These are phyloP conservation scores for Triplophysa siluroides DNA, from an alignment of 2,113 vertebrate species.

Conservation along the genomic window DNA sequence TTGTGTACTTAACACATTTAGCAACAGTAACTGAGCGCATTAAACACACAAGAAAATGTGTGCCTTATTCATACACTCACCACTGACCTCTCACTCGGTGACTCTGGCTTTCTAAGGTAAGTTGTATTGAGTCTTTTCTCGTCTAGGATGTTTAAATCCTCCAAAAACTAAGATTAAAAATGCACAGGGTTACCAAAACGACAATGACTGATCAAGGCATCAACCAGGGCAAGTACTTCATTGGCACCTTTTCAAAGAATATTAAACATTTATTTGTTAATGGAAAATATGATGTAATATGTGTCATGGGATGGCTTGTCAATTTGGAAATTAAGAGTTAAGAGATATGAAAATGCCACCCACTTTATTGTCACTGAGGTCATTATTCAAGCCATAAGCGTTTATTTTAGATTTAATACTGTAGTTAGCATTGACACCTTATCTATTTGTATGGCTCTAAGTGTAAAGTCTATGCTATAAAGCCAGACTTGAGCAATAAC, in stretches of 20 bases:
- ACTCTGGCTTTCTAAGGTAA: conserved; percentile 5
- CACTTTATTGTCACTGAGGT: too few relatives aligned
- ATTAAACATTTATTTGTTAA: not conserved
- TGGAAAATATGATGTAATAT: not conserved
- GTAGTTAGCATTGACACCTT: not conserved
- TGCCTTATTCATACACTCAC: conserved; percentile 30
- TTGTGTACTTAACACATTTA: conserved; percentile 50
- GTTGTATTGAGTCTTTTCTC: not conserved
- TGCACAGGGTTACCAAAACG: too few relatives aligned
- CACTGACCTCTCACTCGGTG: not conserved
- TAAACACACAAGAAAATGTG: conserved; percentile 43
- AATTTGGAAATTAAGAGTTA: too few relatives aligned
- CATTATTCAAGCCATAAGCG: too few relatives aligned
- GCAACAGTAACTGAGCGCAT: conserved; percentile 36
- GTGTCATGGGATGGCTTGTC: not conserved
- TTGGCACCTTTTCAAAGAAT: too few relatives aligned
- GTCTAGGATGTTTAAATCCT: not conserved
- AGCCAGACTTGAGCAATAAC: not conserved
- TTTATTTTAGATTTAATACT: not conserved
- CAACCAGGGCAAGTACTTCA: too few relatives aligned
- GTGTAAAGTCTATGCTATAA: conserved; percentile 37
- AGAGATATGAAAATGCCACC: too few relatives aligned
- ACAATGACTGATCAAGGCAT: too few relatives aligned
- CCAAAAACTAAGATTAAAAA: too few relatives aligned
- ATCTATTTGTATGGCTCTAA: not conserved